Base-by-base conservation (phyloP, 2,797 vertebrate genomes). In the Sebastes hopkinsi region DNA sequence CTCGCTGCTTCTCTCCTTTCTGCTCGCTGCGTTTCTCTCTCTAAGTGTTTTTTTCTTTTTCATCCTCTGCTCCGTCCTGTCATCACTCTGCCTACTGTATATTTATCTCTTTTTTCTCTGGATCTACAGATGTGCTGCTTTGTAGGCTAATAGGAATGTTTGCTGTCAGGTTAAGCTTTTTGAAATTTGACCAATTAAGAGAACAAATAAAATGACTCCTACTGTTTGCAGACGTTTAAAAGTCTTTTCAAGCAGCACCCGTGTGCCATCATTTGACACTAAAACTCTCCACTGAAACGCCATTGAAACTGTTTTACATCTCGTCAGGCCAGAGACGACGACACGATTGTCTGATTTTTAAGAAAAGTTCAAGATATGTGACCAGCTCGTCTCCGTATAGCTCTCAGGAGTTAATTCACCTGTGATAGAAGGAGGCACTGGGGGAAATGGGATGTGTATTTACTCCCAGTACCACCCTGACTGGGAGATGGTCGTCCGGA, bases 101-200 rank as follows among this genome's bases (percentile, higher is more conserved):
- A 59, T 81, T 88, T 81, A 86, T 87, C 91, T 86, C 83, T 72
- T 82, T 85, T 87, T 87, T 94, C 90, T 73, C 82, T 82, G 64
- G 72, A 80, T 85, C 79, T 73, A 36, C 11, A 38, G 22, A 81
- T 46, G 67, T 34, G 27, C 13, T 30, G 27, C 42, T 83, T 68
- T 74, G 80, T 65, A 34, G 16, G 54, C 25, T 71, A 58, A 70
- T 12, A 36, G 20, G 52, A 67, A 71, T 20, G 50, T 56, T 67
- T 64, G 46, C 20, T 38, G 77, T 30, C 54, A 30, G 23, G 4
- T 42, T 23, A 16, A 56, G 18, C 36, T n/a, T 81, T 69, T 77
- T 73, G 55, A 30, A 36, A 80, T 80, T 32, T 25, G 50, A 66
- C 29, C 56, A 72, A 66, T 73, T 70, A 50, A 61, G 66, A 67